Evolutionary conservation across 2,888 invertebrate genomes (phyloP), one percentile per base, ranked within the genome.

Genomic region (Archaeoteleia sp.): DNA sequence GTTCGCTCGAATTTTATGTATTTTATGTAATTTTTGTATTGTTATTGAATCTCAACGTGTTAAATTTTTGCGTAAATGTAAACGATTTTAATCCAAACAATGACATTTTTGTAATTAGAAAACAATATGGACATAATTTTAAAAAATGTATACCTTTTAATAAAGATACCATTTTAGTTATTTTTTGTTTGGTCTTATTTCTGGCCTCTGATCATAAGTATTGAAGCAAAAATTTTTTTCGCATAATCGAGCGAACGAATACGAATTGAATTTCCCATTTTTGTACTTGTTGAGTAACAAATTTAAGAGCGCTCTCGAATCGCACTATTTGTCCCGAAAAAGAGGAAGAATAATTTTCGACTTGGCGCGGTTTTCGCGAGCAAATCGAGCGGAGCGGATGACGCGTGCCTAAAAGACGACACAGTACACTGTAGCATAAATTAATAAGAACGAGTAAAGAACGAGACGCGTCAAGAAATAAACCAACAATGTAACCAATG

Each of bases 101-200:
- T 43, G 29, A 43, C 43, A 20, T 20, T 4, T 20, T 20, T 20
- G 20, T 20, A 20, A 5, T 5, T 2, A 20, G 27, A 43, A 27
- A 15, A 42, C 4, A n/a, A 13, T 25, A 27, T 20, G 23, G 20
- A 13, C 10, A 42, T 35, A 34, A 48, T 27, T 70, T 63, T 55
- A 55, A 48, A 58, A 63, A 71, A 67, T 46, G 42, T 42, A 66
- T 54, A 57, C 43, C 48, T 49, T 48, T 51, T 43, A 60, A 54
- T 53, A 55, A 42, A 54, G 23, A 40, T 20, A 20, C 20, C 2
- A 20, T 20, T 2, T 20, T 20, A 20, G 2, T 20, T 20, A 20
- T 20, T 20, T 4, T 5, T n/a, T n/a, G n/a, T n/a, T n/a, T n/a
- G n/a, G n/a, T n/a, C n/a, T n/a, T n/a, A n/a, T n/a, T n/a, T n/a